Base-by-base conservation (phyloP, 2,888 invertebrate genomes). In the Tinea pellionella region DNA sequence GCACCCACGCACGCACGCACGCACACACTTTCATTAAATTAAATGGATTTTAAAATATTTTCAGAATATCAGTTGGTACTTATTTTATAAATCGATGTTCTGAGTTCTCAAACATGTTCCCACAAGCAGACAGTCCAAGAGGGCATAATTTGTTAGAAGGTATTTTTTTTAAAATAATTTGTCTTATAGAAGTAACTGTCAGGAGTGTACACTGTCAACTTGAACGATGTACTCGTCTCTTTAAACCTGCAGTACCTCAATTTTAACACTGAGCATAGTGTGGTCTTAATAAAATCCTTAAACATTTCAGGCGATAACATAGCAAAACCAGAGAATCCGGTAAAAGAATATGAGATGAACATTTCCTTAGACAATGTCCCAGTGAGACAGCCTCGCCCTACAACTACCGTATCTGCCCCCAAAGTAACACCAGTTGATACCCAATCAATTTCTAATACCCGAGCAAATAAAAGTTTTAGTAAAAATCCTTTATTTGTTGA, bases 21-120 rank as follows among this genome's bases (percentile, higher is more conserved):
- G n/a, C n/a, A n/a, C n/a, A 24, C 24, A 6, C 24, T 24, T 24
- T 24, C 24, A 6, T 37, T 37, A 37, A 37, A 37, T 37, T n/a
- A n/a, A n/a, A n/a, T n/a, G n/a, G n/a, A n/a, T n/a, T n/a, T n/a
- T n/a, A 9, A 37, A 16, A 15, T 47, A 47, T 4, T 47, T 53
- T 53, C 53, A 53, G 53, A 24, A 53, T 78, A 62, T 86, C 86
- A 19, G 73, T 84, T 32, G 85, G 85, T 30, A 70, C 78, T 1
- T 87, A 87, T 64, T 87, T 87, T 63, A 73, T 78, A 65, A 77
- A 78, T 24, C 72, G 79, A 65, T 85, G 86, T 65, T 71, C 74
- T 1, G 78, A 78, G 8, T 78, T 86, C 65, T 70, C 69, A 0
- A 74, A 70, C 61, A 73, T 86, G 8, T 71, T 87, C 6, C 64